Conservation (phyloP, 2,113 vertebrate genomes). For the Cichladusa arquata region DNA sequence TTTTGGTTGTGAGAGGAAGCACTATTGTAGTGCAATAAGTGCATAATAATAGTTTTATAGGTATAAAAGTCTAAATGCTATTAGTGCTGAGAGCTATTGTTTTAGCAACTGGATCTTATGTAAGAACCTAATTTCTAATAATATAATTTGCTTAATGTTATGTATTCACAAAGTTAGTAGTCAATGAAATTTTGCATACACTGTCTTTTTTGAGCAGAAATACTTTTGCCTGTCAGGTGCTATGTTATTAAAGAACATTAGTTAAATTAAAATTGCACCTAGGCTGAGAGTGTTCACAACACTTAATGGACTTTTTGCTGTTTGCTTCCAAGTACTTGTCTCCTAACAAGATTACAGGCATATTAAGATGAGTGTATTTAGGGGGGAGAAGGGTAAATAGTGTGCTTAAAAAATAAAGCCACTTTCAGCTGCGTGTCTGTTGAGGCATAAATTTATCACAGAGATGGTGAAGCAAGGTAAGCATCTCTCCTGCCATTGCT, state of each 20-base stretch:
- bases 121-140: background rate
- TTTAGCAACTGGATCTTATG: background rate
- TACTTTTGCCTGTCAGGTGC: background rate
- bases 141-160: background rate
- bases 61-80: background rate
- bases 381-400: background rate
- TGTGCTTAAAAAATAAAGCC: background rate
- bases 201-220: background rate
- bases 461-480: background rate
- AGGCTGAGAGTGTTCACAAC: background rate
- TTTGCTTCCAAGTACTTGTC: conserved; percentile 10
- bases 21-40: background rate
- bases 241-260: conserved; percentile 9
- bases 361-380: background rate
- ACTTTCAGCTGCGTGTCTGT: background rate
- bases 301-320: background rate
- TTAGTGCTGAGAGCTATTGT: background rate
- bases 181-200: background rate
- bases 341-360: conserved; percentile 11
- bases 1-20: background rate
- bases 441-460: background rate
- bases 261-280: conserved; percentile 33
- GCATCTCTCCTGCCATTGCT: background rate
- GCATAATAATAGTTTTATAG: background rate
- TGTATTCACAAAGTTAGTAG: background rate